phyloP scores from a whole-genome alignment of 2,113 vertebrate species.

The Alethe castanea region DNA sequence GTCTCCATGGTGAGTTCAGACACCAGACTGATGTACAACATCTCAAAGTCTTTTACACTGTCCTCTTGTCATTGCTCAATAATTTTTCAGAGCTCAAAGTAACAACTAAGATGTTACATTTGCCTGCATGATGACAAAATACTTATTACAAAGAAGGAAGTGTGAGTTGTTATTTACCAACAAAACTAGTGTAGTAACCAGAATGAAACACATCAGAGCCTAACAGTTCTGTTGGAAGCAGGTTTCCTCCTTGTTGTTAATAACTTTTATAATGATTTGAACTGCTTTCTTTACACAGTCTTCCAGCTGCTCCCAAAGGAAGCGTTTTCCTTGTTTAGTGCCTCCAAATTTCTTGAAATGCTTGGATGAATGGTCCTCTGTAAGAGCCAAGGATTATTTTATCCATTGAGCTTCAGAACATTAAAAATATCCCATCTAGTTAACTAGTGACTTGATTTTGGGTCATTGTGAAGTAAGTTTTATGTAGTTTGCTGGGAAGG shows the following conservation, averaged over 20 bases:
- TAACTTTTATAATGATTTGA: slow-evolving; percentile 55
- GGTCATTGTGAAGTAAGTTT: not conserved
- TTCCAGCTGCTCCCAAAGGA: slow-evolving; percentile 59
- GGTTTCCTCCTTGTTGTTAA: slow-evolving; percentile 47
- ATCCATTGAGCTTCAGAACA: not conserved
- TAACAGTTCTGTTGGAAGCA: not conserved
- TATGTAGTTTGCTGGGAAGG: not conserved
- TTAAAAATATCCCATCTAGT: not conserved
- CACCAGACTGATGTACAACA: not conserved
- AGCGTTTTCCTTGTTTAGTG: slow-evolving; percentile 28
- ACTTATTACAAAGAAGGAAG: not conserved
- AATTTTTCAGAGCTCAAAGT: not conserved
- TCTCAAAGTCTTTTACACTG: not conserved
- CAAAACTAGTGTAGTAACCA: not conserved
- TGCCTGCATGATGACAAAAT: slow-evolving; percentile 11
- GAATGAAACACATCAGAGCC: not conserved
- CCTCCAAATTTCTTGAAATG: slow-evolving; percentile 20
- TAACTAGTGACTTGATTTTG: slow-evolving; percentile 1
- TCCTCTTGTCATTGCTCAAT: not conserved
- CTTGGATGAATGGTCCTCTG: not conserved
- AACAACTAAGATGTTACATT: slow-evolving; percentile 17
- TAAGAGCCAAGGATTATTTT: slow-evolving; percentile 34
- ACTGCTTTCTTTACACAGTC: slow-evolving; percentile 28
- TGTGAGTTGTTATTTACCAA: not conserved
- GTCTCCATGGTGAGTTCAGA: not conserved